A percentile compares a stretch with the other conserved stretches of the same genome.
phyloP scores from a whole-genome alignment of 2,797 vertebrate species.

The Pangasius macronema region DNA sequence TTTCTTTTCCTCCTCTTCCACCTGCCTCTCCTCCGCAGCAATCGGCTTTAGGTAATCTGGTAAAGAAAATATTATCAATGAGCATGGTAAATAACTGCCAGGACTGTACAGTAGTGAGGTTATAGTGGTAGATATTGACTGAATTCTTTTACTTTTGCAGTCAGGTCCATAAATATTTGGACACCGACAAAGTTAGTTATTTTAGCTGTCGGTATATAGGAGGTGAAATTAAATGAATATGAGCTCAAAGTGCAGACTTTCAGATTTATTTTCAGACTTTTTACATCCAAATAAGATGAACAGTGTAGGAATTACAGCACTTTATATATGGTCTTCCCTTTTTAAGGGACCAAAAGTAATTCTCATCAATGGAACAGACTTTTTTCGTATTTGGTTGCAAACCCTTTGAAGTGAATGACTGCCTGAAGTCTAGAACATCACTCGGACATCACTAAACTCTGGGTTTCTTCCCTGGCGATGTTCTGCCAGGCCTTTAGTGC shows the following conservation, averaged over 20 bases:
- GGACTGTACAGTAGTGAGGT: no score
- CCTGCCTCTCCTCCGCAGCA: slow-evolving; percentile 83
- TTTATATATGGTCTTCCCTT: background rate
- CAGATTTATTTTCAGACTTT: background rate
- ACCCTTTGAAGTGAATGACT: no score
- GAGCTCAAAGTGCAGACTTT: background rate
- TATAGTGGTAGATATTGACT: no score
- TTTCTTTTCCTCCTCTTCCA: slow-evolving; percentile 85
- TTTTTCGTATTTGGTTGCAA: background rate
- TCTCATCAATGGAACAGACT: background rate
- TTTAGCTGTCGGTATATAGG: background rate
- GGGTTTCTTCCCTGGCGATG: background rate
- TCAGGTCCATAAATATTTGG: no score
- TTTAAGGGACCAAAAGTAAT: background rate
- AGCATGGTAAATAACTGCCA: no score
- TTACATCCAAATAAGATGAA: background rate
- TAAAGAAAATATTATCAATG: background rate
- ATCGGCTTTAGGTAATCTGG: slow-evolving; percentile 89
- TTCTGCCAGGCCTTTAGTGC: background rate
- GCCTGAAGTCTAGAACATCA: background rate
- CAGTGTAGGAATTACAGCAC: background rate
- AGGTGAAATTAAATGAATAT: background rate
- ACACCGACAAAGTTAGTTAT: background rate
- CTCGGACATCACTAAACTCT: background rate
- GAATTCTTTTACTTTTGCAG: no score